These are phyloP conservation scores for Plecturocebus donacophilus DNA, from an alignment of 2,113 vertebrate species.

Conservation along the genomic window DNA sequence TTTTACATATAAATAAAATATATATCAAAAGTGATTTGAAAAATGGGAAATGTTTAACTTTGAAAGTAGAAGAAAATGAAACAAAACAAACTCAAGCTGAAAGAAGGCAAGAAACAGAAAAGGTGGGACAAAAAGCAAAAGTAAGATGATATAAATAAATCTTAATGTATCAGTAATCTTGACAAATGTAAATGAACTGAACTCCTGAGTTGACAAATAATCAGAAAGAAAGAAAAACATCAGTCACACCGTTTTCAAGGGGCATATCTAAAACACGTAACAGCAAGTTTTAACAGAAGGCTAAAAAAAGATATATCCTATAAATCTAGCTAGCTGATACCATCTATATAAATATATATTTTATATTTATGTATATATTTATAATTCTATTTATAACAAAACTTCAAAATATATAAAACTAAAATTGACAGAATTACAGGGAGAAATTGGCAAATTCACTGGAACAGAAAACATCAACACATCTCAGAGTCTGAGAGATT, in stretches of 20 bases:
- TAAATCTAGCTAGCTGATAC: background rate
- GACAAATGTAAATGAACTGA: background rate
- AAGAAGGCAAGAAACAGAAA: background rate
- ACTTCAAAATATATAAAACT: background rate
- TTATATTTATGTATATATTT: background rate
- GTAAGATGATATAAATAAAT: background rate
- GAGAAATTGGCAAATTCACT: slow-evolving; percentile 4
- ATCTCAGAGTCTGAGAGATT: slow-evolving; percentile 7
- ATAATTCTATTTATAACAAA: background rate
- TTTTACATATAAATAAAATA: slow-evolving; percentile 3
- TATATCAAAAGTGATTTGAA: slow-evolving; percentile 13
- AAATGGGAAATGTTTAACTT: background rate
- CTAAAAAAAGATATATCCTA: background rate
- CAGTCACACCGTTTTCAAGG: background rate
- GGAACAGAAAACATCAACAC: background rate
- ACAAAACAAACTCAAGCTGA: background rate
- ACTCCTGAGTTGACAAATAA: background rate
- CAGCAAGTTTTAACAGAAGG: background rate
- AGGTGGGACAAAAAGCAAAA: background rate
- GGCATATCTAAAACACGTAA: background rate
- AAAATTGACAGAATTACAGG: background rate
- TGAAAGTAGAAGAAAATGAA: slow-evolving; percentile 10
- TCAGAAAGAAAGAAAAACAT: background rate
- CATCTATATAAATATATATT: background rate
- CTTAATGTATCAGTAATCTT: background rate